Conservation (phyloP, 1,140 invertebrate genomes). For the Carposina sasakii region DNA sequence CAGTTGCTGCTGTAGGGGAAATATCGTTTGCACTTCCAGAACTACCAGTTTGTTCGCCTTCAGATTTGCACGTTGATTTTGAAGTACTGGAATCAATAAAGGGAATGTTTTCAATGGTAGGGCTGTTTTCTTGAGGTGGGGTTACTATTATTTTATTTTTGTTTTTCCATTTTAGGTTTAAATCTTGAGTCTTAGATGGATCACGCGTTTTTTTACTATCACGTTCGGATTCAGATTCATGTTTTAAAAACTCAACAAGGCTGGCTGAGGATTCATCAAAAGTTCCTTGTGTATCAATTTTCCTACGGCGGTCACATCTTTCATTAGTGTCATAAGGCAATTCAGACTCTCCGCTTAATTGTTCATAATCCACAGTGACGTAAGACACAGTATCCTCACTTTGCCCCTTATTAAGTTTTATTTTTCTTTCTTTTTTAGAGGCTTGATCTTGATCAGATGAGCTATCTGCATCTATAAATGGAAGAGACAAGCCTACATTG, state of each 20-base stretch:
- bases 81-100: conserved; percentile 62
- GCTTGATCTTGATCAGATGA: conserved; percentile 69
- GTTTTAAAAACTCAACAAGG: conserved; percentile 65
- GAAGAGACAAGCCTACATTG: conserved; percentile 54
- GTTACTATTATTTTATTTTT: conserved; percentile 73
- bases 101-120: conserved; percentile 66
- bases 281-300: conserved; percentile 62
- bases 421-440: conserved; percentile 49
- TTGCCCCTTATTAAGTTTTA: conserved; percentile 53
- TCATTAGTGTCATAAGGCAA: conserved; percentile 51
- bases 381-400: conserved; percentile 77
- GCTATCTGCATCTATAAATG: conserved; percentile 69
- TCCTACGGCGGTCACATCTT: conserved; percentile 44
- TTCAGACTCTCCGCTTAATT: conserved; percentile 71
- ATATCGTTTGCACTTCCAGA: conserved; percentile 54
- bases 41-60: conserved; percentile 63
- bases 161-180: conserved; percentile 63
- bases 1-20: conserved; percentile 56
- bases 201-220: conserved; percentile 28
- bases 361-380: conserved; percentile 77
- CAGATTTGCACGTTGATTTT: conserved; percentile 56
- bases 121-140: conserved; percentile 70
- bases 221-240: conserved; percentile 58
- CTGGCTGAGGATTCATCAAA: conserved; percentile 68
- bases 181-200: conserved; percentile 37